A percentile compares a stretch with the other conserved stretches of the same genome.
phyloP scores from a whole-genome alignment of 1,140 invertebrate genomes.

The Lordiphosa collinella region DNA sequence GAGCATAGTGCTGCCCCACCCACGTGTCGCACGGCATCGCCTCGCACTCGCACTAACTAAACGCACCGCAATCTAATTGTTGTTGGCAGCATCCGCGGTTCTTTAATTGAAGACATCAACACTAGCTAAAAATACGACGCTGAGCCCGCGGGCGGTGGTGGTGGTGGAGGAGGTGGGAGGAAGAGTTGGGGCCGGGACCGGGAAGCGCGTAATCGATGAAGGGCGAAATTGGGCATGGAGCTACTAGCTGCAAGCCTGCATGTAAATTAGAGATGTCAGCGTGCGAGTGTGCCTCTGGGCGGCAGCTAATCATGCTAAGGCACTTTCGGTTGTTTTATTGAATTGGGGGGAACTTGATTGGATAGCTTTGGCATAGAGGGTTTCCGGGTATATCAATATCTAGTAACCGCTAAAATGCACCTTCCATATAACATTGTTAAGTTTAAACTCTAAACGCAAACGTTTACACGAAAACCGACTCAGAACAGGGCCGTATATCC shows the following conservation, averaged over 20 bases:
- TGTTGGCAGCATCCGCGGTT: slow-evolving; percentile 71
- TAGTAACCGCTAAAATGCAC: no score
- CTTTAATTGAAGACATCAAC: slow-evolving; percentile 77
- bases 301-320: background rate
- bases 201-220: slow-evolving; percentile 43
- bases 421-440: no score
- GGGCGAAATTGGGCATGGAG: slow-evolving; percentile 34
- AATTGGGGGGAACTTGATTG: no score
- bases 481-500: no score
- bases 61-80: slow-evolving; percentile 73
- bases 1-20: background rate
- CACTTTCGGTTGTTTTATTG: no score
- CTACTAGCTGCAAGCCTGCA: background rate
- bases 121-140: slow-evolving; percentile 69
- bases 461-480: no score
- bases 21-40: slow-evolving; percentile 27
- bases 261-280: no score
- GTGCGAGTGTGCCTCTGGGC: no score
- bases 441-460: no score
- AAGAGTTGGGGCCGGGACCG: slow-evolving; percentile 2
- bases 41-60: slow-evolving; percentile 62
- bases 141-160: background rate
- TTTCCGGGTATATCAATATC: no score
- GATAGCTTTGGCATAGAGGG: no score
- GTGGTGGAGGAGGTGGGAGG: slow-evolving; percentile 2